Base-by-base conservation (phyloP, 2,797 vertebrate genomes). In the Margarornis squamiger region DNA sequence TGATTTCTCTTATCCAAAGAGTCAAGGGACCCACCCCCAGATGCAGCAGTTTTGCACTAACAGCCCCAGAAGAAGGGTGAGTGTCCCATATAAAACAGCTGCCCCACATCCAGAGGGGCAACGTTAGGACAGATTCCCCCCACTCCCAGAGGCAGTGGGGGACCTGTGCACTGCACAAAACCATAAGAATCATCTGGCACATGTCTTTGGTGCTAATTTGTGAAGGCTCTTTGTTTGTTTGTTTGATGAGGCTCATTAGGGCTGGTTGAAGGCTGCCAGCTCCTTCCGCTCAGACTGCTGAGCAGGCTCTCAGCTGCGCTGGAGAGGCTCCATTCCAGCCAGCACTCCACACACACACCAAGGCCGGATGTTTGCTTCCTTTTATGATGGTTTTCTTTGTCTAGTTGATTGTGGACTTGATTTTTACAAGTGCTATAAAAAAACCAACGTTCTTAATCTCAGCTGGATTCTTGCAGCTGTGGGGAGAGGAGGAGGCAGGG, bases 391-490 rank as follows among this genome's bases (percentile, higher is more conserved):
- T 21, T 92, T 84, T 73, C 95, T 90, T 96, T 94, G 85, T 95
- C 87, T 88, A 24, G 36, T 92, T 97, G 95, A 97, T 92, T 96
- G 95, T 92, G 88, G 92, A 94, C 90, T 93, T 96, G 92, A 94
- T 93, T 97, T 96, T 86, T 24, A 92, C 38, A 84, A 92, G 62
- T 73, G 83, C 63, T 93, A 81, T 90, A 21, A 93, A 94, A 93
- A 78, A 8, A 11, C 12, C 77, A 45, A n/a, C 57, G 32, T 72
- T 92, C 68, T 83, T 90, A 30, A 63, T 92, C 87, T 90, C 93
- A 92, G 87, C 89, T 96, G 87, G 70, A 70, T 93, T 91, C 91
- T 92, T 88, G 68, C 94, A 95, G 95, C 94, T 96, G 95, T 39
- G 41, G 29, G 65, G 48, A 80, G 13, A n/a, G 82, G 21, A 78